Percentiles rank a stretch among this genome's conserved stretches.
Evolutionary conservation across 2,113 vertebrate species (phyloP).

Genomic region (Tonatia bakeri): DNA sequence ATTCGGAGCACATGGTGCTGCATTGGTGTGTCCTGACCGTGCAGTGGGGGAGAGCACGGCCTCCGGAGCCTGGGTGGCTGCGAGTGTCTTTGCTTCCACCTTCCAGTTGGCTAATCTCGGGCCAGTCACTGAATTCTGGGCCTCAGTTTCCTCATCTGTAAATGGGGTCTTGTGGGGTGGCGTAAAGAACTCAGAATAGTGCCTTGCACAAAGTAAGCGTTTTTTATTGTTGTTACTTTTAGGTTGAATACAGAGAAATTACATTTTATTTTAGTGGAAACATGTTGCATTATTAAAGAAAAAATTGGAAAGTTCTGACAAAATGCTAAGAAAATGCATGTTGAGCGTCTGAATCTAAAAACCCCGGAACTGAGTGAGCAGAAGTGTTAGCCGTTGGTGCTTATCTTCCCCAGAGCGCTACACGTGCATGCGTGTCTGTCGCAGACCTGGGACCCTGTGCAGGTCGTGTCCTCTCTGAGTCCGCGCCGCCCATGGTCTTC

Average conservation of each 20-base stretch:
- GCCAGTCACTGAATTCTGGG: neutral
- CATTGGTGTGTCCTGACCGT: too few species aligned
- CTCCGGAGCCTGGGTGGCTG: neutral
- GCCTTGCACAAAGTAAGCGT: neutral
- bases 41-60: neutral
- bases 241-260: neutral
- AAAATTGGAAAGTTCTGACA: neutral
- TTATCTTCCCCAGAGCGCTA: neutral
- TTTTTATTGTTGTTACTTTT: neutral
- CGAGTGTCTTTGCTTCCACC: neutral
- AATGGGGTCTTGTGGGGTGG: fast-evolving
- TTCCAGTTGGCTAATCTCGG: neutral
- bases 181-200: neutral
- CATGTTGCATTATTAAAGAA: slow-evolving; percentile 4
- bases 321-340: neutral
- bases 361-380: neutral
- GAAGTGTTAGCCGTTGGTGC: fast-evolving
- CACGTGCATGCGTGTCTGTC: fast-evolving
- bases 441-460: too few species aligned
- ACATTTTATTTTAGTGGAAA: neutral
- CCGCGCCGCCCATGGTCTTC: neutral
- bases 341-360: neutral
- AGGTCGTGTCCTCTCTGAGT: neutral
- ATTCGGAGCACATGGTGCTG: too few species aligned
- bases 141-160: neutral